phyloP scores from a whole-genome alignment of 2,113 vertebrate species.

The Meriones unguiculatus region DNA sequence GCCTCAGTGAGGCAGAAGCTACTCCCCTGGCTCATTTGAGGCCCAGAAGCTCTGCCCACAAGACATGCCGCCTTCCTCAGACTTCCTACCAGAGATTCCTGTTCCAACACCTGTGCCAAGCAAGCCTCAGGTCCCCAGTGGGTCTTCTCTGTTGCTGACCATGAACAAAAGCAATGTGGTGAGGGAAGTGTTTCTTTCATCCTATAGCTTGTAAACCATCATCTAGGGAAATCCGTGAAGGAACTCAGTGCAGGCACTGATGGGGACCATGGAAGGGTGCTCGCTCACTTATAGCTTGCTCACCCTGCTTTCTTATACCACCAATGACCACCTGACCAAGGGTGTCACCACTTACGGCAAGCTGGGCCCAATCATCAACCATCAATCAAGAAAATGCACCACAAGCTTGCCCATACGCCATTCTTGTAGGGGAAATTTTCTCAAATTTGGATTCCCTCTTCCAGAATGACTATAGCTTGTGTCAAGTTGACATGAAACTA shows the following conservation, averaged over 20 bases:
- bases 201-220: background rate
- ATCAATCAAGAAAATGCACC: background rate
- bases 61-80: fast-evolving
- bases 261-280: background rate
- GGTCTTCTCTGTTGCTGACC: background rate
- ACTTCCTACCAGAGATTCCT: background rate
- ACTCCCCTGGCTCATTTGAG: fast-evolving
- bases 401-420: background rate
- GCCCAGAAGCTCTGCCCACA: fast-evolving
- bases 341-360: background rate
- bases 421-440: background rate
- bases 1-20: background rate
- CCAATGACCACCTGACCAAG: background rate
- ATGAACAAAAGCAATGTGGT: background rate
- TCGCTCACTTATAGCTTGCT: background rate
- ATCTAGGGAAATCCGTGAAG: background rate
- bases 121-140: no score
- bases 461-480: background rate
- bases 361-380: background rate
- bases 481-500: background rate
- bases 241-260: background rate
- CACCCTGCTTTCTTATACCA: background rate
- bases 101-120: fast-evolving
- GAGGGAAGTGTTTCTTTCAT: background rate
- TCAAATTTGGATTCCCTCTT: background rate